Evolutionary conservation across 2,888 invertebrate genomes (phyloP).

Genomic region (Drosophila differens): DNA sequence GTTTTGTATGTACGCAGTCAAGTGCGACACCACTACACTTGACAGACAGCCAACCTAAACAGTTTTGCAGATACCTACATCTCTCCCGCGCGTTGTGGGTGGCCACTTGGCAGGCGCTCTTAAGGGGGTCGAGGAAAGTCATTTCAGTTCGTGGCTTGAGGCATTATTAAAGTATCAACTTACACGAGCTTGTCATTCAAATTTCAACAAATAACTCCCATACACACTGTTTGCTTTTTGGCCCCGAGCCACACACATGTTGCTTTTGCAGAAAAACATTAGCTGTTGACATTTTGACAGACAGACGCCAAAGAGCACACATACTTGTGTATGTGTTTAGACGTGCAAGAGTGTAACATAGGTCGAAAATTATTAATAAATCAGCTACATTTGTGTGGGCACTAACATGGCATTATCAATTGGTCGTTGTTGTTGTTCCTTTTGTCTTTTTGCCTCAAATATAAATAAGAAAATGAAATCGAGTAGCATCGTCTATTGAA

Average conservation of each 20-base stretch:
- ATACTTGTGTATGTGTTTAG: neutral
- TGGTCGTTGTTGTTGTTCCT: conserved; percentile 4
- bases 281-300: conserved; percentile 65
- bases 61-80: conserved; percentile 1
- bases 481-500: conserved; percentile 5
- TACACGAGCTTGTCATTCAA: conserved; percentile 61
- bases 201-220: conserved; percentile 51
- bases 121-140: conserved; percentile 33
- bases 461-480: conserved; percentile 9
- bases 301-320: conserved; percentile 45
- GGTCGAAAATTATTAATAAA: conserved; percentile 44
- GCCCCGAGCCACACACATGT: conserved; percentile 48
- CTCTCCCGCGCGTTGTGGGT: conserved; percentile 6
- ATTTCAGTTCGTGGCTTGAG: conserved; percentile 34
- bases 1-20: conserved; percentile 48
- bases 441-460: conserved; percentile 32
- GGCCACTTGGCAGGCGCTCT: conserved; percentile 22
- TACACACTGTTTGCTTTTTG: conserved; percentile 30
- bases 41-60: conserved; percentile 9
- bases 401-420: conserved; percentile 32
- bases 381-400: conserved; percentile 20
- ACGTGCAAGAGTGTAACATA: neutral
- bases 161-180: conserved; percentile 63
- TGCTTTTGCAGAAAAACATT: conserved; percentile 43
- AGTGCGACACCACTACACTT: conserved; percentile 20